Evolutionary conservation across 2,113 vertebrate species (phyloP).

Genomic region (Furnarius figulus): DNA sequence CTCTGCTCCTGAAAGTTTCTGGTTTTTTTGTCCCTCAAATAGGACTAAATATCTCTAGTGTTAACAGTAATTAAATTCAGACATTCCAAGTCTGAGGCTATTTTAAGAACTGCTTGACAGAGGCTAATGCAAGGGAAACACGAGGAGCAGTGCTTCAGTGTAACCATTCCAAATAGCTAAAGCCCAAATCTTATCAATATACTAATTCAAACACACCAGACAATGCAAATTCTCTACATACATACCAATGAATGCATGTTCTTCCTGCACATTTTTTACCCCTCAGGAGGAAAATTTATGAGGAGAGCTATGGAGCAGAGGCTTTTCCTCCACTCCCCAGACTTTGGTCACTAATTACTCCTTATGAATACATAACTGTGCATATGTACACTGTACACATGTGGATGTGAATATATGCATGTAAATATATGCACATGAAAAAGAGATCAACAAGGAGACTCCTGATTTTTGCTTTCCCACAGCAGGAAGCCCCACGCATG

Average conservation of each 20-base stretch:
- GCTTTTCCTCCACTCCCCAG: not conserved
- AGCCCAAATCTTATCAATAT: not conserved
- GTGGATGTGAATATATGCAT: not conserved
- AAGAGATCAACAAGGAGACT: not conserved
- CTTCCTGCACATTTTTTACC: not conserved
- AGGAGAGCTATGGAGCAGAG: not conserved
- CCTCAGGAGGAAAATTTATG: not conserved
- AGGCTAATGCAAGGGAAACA: not conserved
- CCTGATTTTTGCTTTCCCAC: not conserved
- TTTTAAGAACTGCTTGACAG: not conserved
- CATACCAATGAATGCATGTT: not conserved
- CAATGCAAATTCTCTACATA: not conserved
- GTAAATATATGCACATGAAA: not conserved
- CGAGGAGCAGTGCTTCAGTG: not conserved
- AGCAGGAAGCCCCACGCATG: rapidly evolving
- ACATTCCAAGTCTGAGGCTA: not conserved
- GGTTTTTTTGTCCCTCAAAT: not conserved
- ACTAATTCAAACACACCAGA: not conserved
- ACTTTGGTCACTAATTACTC: not conserved
- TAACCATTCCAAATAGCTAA: slow-evolving; percentile 11
- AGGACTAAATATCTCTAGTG: not conserved
- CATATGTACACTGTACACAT: not conserved
- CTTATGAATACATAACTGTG: not conserved
- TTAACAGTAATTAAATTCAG: slow-evolving; percentile 28
- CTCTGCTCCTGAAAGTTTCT: not conserved